Percentiles rank a stretch among this genome's conserved stretches.
phyloP scores from a whole-genome alignment of 2,888 invertebrate species.

The Lepidonotus clava region DNA sequence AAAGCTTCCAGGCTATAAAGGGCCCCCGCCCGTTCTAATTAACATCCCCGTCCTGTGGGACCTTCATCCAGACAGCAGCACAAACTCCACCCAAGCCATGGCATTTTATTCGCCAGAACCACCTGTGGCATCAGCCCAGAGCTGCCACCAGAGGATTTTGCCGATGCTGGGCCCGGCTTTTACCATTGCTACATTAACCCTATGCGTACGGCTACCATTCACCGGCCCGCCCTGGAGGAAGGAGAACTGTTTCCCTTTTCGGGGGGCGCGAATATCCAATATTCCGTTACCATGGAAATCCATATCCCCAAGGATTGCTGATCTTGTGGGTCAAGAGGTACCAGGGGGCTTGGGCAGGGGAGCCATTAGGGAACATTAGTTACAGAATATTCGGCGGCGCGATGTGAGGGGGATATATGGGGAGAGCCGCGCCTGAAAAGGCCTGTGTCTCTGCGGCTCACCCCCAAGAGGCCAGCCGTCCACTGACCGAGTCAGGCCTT shows the following conservation, averaged over 20 bases:
- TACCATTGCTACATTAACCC: too few species aligned
- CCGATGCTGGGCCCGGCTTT: too few species aligned
- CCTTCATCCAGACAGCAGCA: neutral
- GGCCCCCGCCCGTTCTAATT: neutral
- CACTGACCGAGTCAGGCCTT: neutral
- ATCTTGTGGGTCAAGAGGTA: conserved; percentile 16
- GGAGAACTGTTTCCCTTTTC: too few species aligned
- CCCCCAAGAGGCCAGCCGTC: neutral
- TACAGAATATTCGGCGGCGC: neutral
- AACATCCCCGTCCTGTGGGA: neutral
- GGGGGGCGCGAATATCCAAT: conserved; percentile 13
- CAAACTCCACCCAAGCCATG: neutral
- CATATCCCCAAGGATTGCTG: conserved; percentile 4
- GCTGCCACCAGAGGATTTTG: too few species aligned
- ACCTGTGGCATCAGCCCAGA: neutral
- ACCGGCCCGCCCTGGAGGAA: too few species aligned
- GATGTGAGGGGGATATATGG: neutral
- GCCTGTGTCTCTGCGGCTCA: neutral
- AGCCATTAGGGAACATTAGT: conserved; percentile 28
- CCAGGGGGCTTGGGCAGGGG: neutral
- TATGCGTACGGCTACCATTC: too few species aligned
- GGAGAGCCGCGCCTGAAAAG: neutral
- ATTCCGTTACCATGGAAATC: conserved; percentile 31
- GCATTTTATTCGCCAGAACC: conserved; percentile 5
- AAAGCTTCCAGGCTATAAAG: neutral